Evolutionary conservation across 2,113 vertebrate genomes (phyloP), one percentile per base, ranked within the genome.

Genomic region (Caracal caracal): DNA sequence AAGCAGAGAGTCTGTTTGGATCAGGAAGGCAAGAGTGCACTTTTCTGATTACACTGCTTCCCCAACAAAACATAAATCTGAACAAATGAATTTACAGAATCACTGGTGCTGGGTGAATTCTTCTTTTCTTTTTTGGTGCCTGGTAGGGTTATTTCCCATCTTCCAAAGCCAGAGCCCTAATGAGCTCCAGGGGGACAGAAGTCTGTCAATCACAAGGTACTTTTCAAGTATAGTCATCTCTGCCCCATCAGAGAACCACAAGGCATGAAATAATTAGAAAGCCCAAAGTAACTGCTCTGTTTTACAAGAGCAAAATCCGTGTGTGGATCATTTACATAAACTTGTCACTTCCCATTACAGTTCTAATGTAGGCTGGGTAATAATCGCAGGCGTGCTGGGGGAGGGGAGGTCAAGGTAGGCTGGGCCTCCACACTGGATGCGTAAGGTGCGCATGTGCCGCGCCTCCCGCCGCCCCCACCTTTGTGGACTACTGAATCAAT

Each of bases 221-320:
- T 98, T 98, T 98, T 98, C 98, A 98, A 99, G 98, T 98, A 97
- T 65, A 98, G 98, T 98, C 98, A 98, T 99, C 98, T 98, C 98
- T 98, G 98, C 98, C 98, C 98, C 98, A 98, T 98, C 98, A 98
- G 97, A 98, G 98, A 99, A 99, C 99, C 99, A 99, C 99, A 98
- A 99, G 99, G 99, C 99, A 99, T 99, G 98, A 99, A 99, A 99
- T 99, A 99, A 99, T 99, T 99, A 99, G 99, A 99, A 99, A 98
- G 98, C 99, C 98, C 99, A 98, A 95, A 99, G 98, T 99, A 99
- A 98, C 99, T 99, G 99, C 99, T 99, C 98, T 99, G 99, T 99
- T 98, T 99, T 99, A 99, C 98, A 99, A 98, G 98, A 99, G 98
- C 98, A 98, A 99, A 99, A 99, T 99, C 98, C 98, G 97, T 98